phyloP scores from a whole-genome alignment of 2,113 vertebrate genomes.

The Nicator chloris region DNA sequence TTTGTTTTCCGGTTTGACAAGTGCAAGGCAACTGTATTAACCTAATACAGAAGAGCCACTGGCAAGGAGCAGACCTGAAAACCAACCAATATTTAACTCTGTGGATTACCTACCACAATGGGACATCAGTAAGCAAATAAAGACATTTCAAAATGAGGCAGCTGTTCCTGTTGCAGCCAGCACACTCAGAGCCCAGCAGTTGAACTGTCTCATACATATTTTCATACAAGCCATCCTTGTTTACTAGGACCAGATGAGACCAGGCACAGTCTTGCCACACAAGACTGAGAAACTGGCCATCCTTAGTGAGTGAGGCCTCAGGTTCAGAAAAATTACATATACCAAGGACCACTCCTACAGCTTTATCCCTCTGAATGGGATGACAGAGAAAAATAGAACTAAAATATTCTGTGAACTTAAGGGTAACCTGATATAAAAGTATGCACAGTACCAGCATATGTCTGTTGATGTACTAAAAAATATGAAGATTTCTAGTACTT shows the following conservation, averaged over 20 bases:
- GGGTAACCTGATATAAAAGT: background rate
- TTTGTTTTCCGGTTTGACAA: slow-evolving; percentile 32
- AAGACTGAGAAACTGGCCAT: background rate
- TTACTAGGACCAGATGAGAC: background rate
- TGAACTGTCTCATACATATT: background rate
- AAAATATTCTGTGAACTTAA: background rate
- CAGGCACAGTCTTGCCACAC: background rate
- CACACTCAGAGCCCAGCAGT: background rate
- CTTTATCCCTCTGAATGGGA: background rate
- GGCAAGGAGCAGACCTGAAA: slow-evolving; percentile 23
- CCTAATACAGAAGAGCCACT: background rate
- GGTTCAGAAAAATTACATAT: background rate
- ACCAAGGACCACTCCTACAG: background rate
- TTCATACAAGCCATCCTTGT: background rate
- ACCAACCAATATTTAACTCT: background rate
- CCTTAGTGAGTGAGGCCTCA: background rate
- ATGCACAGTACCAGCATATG: background rate
- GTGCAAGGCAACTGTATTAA: slow-evolving; percentile 39
- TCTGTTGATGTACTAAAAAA: background rate
- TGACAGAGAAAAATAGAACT: background rate
- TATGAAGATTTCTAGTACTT: background rate
- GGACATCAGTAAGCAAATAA: background rate
- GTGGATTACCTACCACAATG: background rate
- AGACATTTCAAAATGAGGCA: background rate
- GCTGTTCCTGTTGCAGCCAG: slow-evolving; percentile 8